phyloP scores from a whole-genome alignment of 2,797 vertebrate species.

The Gymnopithys bicolor region DNA sequence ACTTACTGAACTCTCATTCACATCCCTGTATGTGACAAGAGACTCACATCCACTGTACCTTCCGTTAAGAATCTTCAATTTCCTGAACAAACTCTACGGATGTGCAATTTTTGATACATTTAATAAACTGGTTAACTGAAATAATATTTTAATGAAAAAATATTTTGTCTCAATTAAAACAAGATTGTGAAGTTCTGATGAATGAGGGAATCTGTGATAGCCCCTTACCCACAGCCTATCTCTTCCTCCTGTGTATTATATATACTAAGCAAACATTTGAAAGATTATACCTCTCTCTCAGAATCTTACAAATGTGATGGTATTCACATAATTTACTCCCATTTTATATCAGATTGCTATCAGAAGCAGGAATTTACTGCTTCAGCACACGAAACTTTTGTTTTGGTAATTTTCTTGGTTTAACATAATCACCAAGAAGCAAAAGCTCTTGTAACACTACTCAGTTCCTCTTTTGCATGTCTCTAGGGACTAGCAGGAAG shows the following conservation, averaged over 20 bases:
- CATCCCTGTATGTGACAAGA: not conserved
- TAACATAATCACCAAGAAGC: not conserved
- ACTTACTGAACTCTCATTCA: not conserved
- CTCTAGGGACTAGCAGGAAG: not conserved
- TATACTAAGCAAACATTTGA: not conserved
- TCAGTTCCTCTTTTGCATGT: not conserved
- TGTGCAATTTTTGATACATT: not conserved
- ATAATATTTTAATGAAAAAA: not conserved
- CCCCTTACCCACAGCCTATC: not conserved
- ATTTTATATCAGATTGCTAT: not conserved
- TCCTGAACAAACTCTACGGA: not conserved
- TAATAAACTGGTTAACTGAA: not conserved
- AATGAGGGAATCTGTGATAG: not conserved
- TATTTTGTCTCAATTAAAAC: constrained; percentile 11
- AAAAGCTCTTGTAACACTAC: not conserved
- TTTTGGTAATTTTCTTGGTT: not conserved
- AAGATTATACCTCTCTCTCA: not conserved
- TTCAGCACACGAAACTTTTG: not conserved
- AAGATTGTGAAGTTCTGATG: not conserved
- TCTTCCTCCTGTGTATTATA: not conserved
- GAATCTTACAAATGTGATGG: not conserved
- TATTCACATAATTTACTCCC: not conserved
- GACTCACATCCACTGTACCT: not conserved
- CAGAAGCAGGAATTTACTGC: not conserved
- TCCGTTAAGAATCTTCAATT: not conserved